phyloP scores from a whole-genome alignment of 2,113 vertebrate species.

The Plecotus auritus region DNA sequence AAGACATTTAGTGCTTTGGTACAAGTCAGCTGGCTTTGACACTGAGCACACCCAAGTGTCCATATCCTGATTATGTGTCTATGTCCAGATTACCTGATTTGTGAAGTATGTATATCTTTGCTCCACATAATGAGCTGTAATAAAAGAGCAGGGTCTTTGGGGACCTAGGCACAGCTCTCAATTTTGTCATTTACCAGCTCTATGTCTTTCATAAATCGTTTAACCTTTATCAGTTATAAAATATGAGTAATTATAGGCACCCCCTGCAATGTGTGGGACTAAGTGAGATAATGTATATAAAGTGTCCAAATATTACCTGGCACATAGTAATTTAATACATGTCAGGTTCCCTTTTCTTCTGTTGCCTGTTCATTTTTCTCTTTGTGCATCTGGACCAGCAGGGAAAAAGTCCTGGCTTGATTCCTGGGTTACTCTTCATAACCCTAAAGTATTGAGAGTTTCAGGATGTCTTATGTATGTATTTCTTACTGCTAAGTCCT shows the following conservation, averaged over 20 bases:
- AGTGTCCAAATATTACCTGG: neutral
- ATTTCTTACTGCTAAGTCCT: neutral
- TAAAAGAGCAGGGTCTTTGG: neutral
- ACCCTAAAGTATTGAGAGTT: neutral
- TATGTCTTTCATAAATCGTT: neutral
- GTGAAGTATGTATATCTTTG: neutral
- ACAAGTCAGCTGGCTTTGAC: neutral
- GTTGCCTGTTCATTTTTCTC: neutral
- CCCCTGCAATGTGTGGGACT: neutral
- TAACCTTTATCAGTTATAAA: neutral
- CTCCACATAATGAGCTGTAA: neutral
- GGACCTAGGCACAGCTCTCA: neutral
- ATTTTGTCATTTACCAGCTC: neutral
- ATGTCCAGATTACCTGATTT: neutral
- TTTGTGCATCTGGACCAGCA: neutral
- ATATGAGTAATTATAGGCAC: neutral
- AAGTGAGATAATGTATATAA: neutral
- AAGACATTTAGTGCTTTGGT: neutral
- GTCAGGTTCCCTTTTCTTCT: neutral
- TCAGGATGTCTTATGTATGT: neutral
- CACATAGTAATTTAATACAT: neutral
- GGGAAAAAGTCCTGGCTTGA: neutral
- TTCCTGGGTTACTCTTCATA: neutral
- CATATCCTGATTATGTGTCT: neutral
- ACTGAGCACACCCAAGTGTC: neutral